Conservation (phyloP, 2,797 vertebrate genomes). For the Rhincodon typus region DNA sequence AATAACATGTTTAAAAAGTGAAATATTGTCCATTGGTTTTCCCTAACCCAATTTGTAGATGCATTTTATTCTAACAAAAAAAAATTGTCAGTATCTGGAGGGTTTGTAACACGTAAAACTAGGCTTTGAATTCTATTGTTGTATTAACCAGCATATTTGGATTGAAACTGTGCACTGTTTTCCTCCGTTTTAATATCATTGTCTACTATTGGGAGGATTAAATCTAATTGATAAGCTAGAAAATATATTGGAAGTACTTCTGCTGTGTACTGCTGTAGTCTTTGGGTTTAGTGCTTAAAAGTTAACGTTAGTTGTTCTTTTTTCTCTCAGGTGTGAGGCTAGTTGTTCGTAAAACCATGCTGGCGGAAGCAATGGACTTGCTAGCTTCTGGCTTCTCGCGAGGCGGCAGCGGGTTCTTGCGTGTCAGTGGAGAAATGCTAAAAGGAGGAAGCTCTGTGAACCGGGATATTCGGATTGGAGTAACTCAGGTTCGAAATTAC, state of each 20-base stretch:
- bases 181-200: neutral
- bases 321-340: constrained; percentile 51
- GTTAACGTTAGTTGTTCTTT: neutral
- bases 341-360: constrained; percentile 55
- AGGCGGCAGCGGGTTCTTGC: constrained; percentile 77
- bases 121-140: neutral
- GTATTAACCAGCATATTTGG: no score
- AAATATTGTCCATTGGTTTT: neutral
- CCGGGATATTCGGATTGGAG: constrained; percentile 77
- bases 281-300: neutral
- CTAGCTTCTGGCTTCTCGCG: constrained; percentile 77
- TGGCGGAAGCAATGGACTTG: constrained; percentile 80
- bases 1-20: neutral
- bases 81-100: neutral
- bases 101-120: neutral
- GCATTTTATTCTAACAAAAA: neutral
- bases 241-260: neutral
- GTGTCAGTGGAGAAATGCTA: constrained; percentile 80
- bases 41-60: no score
- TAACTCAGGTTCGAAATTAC: constrained; percentile 71
- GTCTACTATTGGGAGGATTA: neutral
- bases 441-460: constrained; percentile 79
- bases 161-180: neutral
- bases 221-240: neutral
- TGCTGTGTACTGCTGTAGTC: no score